Evolutionary conservation across 1,140 invertebrate species (phyloP).

Genomic region (Ctenoplectra terminalis): DNA sequence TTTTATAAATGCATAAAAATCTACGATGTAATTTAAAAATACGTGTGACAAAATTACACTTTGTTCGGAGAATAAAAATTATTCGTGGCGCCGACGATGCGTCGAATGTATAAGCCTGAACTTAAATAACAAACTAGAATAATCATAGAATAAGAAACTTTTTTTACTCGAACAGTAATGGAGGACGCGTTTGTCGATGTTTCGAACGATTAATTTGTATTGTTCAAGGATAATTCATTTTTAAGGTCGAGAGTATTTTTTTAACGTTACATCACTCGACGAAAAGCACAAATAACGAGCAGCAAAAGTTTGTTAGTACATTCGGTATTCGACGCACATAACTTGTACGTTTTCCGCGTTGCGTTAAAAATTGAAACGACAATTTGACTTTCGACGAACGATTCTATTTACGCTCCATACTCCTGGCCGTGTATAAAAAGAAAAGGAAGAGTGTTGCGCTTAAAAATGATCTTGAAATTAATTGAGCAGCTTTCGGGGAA

Average conservation of each 20-base stretch:
- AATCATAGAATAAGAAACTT: conserved; percentile 38
- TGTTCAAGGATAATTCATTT: no score
- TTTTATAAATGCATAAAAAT: no score
- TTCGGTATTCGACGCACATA: conserved; percentile 10
- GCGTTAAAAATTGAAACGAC: neutral
- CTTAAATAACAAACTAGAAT: conserved; percentile 37
- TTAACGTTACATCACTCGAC: no score
- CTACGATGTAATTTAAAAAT: no score
- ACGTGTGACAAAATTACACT: no score
- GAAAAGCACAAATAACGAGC: no score
- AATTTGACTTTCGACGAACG: neutral
- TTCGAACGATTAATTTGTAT: neutral
- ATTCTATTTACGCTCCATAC: neutral
- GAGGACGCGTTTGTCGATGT: neutral
- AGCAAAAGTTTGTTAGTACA: no score
- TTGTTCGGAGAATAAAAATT: no score
- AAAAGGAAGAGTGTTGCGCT: no score
- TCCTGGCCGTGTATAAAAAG: no score
- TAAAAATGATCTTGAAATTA: no score
- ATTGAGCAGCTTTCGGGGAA: no score
- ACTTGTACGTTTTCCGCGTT: neutral
- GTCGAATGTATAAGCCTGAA: conserved; percentile 62
- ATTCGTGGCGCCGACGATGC: conserved; percentile 43
- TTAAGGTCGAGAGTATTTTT: neutral
- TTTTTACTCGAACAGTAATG: conserved; percentile 12